Base-by-base conservation (phyloP, 2,797 vertebrate species). In the Champsocephalus esox region DNA sequence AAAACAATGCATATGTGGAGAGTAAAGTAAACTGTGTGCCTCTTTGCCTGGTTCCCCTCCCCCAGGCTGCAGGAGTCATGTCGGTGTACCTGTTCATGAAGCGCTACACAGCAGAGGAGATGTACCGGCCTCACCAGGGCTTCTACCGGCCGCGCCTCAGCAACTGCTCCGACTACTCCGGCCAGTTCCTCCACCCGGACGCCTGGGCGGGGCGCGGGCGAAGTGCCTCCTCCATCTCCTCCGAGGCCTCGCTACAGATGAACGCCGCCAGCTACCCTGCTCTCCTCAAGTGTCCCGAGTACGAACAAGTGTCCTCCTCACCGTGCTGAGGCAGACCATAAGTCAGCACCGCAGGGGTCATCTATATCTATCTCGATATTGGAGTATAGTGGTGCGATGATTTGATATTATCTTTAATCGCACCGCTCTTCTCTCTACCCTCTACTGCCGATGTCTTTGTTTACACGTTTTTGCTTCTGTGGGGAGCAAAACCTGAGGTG, bases 71-170 rank as follows among this genome's bases (percentile, higher is more conserved):
- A 0, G 97, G 97, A 3, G 97, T 98, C 84, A 97, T 98, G 96
- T 97, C 97, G 0, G 96, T 98, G 46, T 97, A 98, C 88, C 93
- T 98, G 77, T 98, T 98, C 92, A 97, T 98, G 97, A 98, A 98
- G 91, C 92, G 97, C 24, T 98, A 98, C 93, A 96, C 96, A 0
- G 96, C 96, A 0, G 96, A 97, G 89, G 97, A 97, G 73, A 93
- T 96, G 77, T 98, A 96, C 91, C 89, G 96, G 8, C 97, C 97
- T 1, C 96, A 91, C 73, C 96, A 96, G 0, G 88, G 95, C 75
- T 96, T 96, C 93, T 97, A 97, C 91, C 94, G 94, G 0, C 96
- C 97, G 0, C 96, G 97, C 0, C 96, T 97, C 83, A 97, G 96
- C 93, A 97, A 97, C 93, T 97, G 97, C 93, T 97, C 97, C 0